Evolutionary conservation across 2,797 vertebrate genomes (phyloP).

Genomic region (Hozukius guyotensis): DNA sequence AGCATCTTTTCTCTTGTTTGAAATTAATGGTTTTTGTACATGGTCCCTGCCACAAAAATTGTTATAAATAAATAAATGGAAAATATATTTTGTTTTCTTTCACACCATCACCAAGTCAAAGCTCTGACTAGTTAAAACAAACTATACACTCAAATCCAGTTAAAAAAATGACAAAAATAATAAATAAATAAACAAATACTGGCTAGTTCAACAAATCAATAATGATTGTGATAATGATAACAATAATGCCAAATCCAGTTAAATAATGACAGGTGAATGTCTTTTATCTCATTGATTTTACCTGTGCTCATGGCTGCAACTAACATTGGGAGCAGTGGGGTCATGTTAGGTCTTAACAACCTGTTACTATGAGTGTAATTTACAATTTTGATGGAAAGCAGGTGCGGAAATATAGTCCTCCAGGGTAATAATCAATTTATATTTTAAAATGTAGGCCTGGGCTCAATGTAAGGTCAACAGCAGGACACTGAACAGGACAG

Average conservation of each 20-base stretch:
- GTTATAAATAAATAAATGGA: background rate
- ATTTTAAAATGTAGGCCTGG: background rate
- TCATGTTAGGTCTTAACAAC: background rate
- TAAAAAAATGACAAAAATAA: background rate
- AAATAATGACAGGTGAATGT: background rate
- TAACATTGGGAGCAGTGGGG: background rate
- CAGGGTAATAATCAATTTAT: background rate
- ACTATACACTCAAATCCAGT: no score
- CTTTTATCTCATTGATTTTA: background rate
- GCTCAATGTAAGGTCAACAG: background rate
- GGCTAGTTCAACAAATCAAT: background rate
- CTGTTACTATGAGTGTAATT: background rate
- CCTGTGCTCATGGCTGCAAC: background rate
- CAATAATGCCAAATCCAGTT: no score
- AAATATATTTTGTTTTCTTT: background rate
- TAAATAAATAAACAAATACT: no score
- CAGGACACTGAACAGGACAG: background rate
- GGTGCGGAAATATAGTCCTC: background rate
- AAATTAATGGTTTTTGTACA: background rate
- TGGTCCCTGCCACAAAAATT: background rate
- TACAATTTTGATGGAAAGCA: background rate
- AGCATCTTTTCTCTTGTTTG: background rate
- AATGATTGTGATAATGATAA: no score
- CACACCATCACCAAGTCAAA: background rate
- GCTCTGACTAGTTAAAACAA: background rate